A percentile compares a stretch with the other conserved stretches of the same genome.
These are phyloP conservation scores for Oxycera nigricornis DNA, from an alignment of 2,888 invertebrate genomes.

Conservation along the genomic window DNA sequence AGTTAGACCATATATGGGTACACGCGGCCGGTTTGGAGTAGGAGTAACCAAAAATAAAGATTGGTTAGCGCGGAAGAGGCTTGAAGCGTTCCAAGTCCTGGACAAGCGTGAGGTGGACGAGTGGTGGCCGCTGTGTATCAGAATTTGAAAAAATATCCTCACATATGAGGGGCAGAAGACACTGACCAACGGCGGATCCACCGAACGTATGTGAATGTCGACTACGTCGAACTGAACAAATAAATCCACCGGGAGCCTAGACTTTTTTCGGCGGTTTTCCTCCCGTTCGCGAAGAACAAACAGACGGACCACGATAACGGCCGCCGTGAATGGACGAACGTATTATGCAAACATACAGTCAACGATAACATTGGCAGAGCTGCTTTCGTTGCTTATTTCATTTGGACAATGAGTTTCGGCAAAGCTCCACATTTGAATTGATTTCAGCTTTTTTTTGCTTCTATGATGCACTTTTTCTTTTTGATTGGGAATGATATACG, in stretches of 20 bases:
- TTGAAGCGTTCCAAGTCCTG: slow-evolving; percentile 14
- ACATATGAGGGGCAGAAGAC: slow-evolving; percentile 18
- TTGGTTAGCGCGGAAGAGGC: background rate
- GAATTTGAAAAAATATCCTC: background rate
- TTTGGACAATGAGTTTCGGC: slow-evolving; percentile 46
- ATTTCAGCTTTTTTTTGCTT: slow-evolving; percentile 35
- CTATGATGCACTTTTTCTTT: slow-evolving; percentile 17
- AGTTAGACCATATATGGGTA: background rate
- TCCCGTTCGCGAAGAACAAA: slow-evolving; percentile 39
- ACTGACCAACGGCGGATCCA: background rate
- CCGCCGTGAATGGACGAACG: slow-evolving; percentile 24
- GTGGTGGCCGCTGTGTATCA: background rate
- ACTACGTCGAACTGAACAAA: slow-evolving; percentile 47
- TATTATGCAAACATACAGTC: slow-evolving; percentile 37
- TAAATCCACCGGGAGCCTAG: slow-evolving; percentile 46
- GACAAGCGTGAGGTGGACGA: slow-evolving; percentile 20
- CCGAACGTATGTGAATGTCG: slow-evolving; percentile 44
- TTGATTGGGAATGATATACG: slow-evolving; percentile 39
- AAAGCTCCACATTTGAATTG: slow-evolving; percentile 45
- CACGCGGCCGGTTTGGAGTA: background rate
- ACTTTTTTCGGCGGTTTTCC: slow-evolving; percentile 42
- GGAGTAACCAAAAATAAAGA: slow-evolving; percentile 21
- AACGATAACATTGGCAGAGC: slow-evolving; percentile 41
- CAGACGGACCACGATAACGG: slow-evolving; percentile 24
- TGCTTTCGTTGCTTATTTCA: slow-evolving; percentile 48